phyloP scores from a whole-genome alignment of 2,888 invertebrate species.

The Caenorhabditis sinica region DNA sequence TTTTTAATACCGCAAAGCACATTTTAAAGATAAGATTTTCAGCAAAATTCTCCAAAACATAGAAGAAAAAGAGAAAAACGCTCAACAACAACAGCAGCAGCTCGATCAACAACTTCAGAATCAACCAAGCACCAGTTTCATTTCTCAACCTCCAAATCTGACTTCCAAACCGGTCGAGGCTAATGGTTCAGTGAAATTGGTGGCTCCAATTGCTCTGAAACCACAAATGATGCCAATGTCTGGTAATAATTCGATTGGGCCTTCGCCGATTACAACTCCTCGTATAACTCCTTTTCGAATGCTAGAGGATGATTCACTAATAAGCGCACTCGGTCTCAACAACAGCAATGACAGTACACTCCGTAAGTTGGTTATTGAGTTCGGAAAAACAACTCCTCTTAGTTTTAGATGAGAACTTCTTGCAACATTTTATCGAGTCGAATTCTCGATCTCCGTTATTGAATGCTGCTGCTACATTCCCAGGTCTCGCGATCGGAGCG shows the following conservation, averaged over 20 bases:
- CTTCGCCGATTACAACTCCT: constrained; percentile 75
- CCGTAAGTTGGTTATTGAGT: constrained; percentile 49
- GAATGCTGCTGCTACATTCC: constrained; percentile 8
- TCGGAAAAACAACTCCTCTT: background rate
- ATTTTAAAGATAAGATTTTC: background rate
- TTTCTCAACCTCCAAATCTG: constrained; percentile 32
- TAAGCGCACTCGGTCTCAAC: constrained; percentile 48
- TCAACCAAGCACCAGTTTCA: constrained; percentile 29
- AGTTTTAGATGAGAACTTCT: constrained; percentile 52
- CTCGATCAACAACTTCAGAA: background rate
- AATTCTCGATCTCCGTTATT: constrained; percentile 70
- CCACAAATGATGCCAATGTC: constrained; percentile 69
- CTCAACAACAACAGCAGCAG: constrained; percentile 2
- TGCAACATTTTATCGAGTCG: constrained; percentile 74
- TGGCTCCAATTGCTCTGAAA: constrained; percentile 75
- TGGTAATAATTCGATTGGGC: constrained; percentile 63
- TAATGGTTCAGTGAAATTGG: constrained; percentile 32
- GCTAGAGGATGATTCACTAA: constrained; percentile 64
- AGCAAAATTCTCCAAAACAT: constrained; percentile 56
- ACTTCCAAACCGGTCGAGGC: constrained; percentile 48
- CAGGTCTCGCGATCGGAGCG: constrained; percentile 40
- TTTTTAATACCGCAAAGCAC: background rate
- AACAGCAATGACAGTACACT: constrained; percentile 64
- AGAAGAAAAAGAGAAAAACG: constrained; percentile 34
- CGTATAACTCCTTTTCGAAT: constrained; percentile 69